phyloP scores from a whole-genome alignment of 2,113 vertebrate genomes.

The Takifugu flavidus region DNA sequence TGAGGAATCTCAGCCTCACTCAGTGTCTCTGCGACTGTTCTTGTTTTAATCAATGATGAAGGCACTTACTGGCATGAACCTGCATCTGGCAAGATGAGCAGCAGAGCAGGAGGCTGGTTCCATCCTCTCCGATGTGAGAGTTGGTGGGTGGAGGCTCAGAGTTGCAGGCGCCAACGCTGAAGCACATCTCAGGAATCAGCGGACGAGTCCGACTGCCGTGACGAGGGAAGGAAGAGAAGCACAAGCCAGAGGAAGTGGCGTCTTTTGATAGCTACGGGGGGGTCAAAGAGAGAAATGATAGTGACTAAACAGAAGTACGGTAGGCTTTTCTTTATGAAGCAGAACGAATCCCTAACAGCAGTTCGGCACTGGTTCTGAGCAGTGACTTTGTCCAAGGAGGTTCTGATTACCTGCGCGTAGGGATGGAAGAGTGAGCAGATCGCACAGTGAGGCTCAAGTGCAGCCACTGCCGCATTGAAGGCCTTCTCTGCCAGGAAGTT shows the following conservation, averaged over 20 bases:
- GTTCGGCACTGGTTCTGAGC: no score
- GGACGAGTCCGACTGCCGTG: slow-evolving; percentile 82
- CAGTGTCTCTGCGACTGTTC: background rate
- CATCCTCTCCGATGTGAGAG: slow-evolving; percentile 85
- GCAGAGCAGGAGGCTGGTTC: slow-evolving; percentile 86
- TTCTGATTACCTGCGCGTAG: slow-evolving; percentile 67
- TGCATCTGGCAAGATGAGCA: slow-evolving; percentile 89
- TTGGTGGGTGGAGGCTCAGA: slow-evolving; percentile 87
- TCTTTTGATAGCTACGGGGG: slow-evolving; percentile 74
- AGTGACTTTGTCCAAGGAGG: background rate
- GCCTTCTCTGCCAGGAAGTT: slow-evolving; percentile 88
- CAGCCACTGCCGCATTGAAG: slow-evolving; percentile 85
- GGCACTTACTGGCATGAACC: slow-evolving; percentile 92
- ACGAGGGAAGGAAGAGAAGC: slow-evolving; percentile 49
- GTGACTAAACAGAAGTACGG: background rate
- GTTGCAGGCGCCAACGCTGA: slow-evolving; percentile 85
- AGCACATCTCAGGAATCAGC: slow-evolving; percentile 96
- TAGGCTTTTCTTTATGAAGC: background rate
- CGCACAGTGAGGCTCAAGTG: slow-evolving; percentile 86
- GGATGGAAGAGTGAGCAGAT: slow-evolving; percentile 92
- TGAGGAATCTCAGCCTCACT: background rate
- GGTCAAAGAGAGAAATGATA: background rate
- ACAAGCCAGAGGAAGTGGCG: background rate
- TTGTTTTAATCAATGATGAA: background rate
- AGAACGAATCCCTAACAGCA: background rate